Evolutionary conservation across 2,888 invertebrate genomes (phyloP), one percentile per base, ranked within the genome.

Genomic region (Acheta domesticus): DNA sequence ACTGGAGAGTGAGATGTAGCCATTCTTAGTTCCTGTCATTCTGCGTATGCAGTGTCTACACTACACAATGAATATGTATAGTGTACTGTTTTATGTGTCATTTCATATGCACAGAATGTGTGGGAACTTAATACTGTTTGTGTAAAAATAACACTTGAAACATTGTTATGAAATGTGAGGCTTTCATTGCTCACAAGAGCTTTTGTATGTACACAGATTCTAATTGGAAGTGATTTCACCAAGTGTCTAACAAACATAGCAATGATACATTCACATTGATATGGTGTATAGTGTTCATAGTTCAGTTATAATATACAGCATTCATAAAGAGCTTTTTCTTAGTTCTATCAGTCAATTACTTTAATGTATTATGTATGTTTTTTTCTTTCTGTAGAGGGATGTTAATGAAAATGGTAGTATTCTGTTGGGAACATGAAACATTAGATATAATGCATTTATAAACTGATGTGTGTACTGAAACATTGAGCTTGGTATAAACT

Each of bases 11-110:
- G 36, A 36, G 36, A 62, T 62, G 16, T 19, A 62, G n/a, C n/a
- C 62, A 62, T 62, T 62, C 62, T 62, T 62, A 62, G 62, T 62
- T 62, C 62, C 62, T 62, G n/a, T 62, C 62, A 62, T 62, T 62
- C 62, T 62, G 62, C 62, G n/a, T 62, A 62, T 19, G 62, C 16
- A 62, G 62, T 62, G 62, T n/a, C n/a, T 62, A 62, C n/a, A 19
- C 14, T n/a, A 62, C 62, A 62, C 16, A 5, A n/a, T 62, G n/a
- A 5, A 19, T 5, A 62, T 19, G n/a, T 62, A 62, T n/a, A 19
- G 62, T 62, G 62, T 62, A 19, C 14, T 62, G 16, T 62, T 62
- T 62, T 19, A 19, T 62, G 62, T 62, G 62, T 62, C 62, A 62
- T 62, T 62, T 62, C n/a, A 62, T 62, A 62, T 14, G 62, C 14